Base-by-base conservation (phyloP, 2,888 invertebrate genomes). In the Scelioninae gen. 1 region DNA sequence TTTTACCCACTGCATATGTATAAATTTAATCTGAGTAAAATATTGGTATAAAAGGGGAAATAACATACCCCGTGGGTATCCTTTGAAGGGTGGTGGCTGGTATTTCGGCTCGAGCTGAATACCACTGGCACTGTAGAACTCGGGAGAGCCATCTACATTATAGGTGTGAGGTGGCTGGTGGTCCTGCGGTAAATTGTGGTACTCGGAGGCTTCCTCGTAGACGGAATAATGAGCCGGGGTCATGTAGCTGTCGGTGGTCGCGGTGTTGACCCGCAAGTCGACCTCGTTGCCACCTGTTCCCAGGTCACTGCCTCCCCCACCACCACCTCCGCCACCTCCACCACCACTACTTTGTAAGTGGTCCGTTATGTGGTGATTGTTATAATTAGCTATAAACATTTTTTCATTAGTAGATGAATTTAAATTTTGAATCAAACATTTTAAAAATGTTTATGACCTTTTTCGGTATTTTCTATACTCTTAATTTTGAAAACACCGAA, bases 41-140 rank as follows among this genome's bases (percentile, higher is more conserved):
- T 4, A 40, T 4, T 40, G 10, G 11, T 40, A 40, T 11, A 34
- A 34, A 34, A 34, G 34, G 5, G 34, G 8, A 34, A 34, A 34
- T 7, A 5, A 34, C 11, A 4, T 40, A 95, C 96, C 94, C 94
- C 96, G 94, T 77, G 95, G 94, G 92, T 95, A 96, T 89, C 94
- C 95, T 93, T 96, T 96, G 90, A 94, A 94, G 83, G 94, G 93
- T 88, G 94, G 94, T 65, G 95, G 95, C 90, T 96, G 95, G 93
- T 95, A 96, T 92, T 96, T 96, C 89, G 95, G 94, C 90, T 95
- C 95, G 90, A 94, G 91, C 75, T 92, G 92, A 72, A 93, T 91
- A 85, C 92, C 93, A 86, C 92, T 93, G 88, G 95, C 94, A 87
- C 95, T 94, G 92, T 96, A 96, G 93, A 96, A 96, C 92, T 96